Conservation (phyloP, 92 coral and sea anemone species). For the Heteractis magnifica region DNA sequence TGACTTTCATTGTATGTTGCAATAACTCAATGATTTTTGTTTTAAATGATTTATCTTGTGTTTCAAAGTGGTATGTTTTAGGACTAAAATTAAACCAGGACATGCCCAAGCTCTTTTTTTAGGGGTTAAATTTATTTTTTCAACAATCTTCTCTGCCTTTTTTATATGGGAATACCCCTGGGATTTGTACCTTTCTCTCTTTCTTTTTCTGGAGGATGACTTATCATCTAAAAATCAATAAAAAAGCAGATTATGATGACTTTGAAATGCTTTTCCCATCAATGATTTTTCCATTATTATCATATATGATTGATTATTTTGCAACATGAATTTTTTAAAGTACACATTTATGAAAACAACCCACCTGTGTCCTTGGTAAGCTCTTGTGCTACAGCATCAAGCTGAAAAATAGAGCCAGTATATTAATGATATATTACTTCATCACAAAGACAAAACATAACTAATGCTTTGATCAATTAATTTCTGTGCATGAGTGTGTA, state of each 20-base stretch:
- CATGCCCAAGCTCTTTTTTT: no score
- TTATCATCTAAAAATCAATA: constrained; percentile 50
- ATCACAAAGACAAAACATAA: not conserved
- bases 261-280: no score
- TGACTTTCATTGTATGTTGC: no score
- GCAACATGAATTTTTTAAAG: not conserved
- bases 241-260: not conserved
- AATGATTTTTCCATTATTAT: no score
- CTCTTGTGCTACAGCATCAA: constrained; percentile 87
- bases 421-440: not conserved
- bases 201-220: constrained; percentile 73
- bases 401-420: constrained; percentile 28
- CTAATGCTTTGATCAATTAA: not conserved
- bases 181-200: constrained; percentile 66
- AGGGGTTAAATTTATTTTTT: no score
- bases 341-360: not conserved
- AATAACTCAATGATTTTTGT: no score
- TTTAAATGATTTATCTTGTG: no score
- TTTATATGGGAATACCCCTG: not conserved
- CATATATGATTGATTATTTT: no score
- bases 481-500: no score
- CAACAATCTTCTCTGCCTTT: no score
- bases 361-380: constrained; percentile 40
- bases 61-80: no score
- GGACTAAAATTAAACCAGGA: no score